Evolutionary conservation across 2,113 vertebrate genomes (phyloP).

Genomic region (Orcinus orca): DNA sequence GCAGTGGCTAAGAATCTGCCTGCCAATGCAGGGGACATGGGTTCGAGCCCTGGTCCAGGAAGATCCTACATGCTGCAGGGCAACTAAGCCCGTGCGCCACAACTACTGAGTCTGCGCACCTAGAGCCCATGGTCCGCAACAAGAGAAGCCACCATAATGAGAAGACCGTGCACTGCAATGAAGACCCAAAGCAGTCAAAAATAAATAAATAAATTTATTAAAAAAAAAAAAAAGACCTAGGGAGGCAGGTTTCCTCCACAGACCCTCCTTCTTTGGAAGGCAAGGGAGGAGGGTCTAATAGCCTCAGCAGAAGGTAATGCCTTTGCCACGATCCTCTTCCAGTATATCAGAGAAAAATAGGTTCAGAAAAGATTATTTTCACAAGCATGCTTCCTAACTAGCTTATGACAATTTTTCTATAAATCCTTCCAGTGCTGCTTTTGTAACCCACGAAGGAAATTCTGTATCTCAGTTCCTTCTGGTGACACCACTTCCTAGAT

Average conservation of each 20-base stretch:
- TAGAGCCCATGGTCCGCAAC: too few relatives aligned
- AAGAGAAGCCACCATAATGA: too few relatives aligned
- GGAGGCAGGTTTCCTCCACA: not conserved
- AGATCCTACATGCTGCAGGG: too few relatives aligned
- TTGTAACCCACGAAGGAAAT: not conserved
- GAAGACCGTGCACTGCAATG: too few relatives aligned
- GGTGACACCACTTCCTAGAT: not conserved
- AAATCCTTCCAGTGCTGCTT: not conserved
- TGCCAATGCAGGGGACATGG: too few relatives aligned
- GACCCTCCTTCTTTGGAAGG: not conserved
- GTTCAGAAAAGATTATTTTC: slow-evolving; percentile 1
- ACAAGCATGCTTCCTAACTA: not conserved
- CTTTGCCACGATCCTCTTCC: not conserved
- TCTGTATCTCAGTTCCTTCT: not conserved
- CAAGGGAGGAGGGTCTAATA: not conserved
- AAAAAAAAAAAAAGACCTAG: too few relatives aligned
- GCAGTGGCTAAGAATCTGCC: too few relatives aligned
- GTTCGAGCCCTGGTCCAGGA: too few relatives aligned
- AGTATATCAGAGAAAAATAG: not conserved
- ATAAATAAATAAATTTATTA: too few relatives aligned
- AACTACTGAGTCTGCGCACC: too few relatives aligned
- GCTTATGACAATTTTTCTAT: not conserved
- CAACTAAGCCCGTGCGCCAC: too few relatives aligned
- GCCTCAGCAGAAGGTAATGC: not conserved
- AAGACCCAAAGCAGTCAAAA: too few relatives aligned